Evolutionary conservation across 2,888 invertebrate species (phyloP).

Genomic region (Ephialtes manifestator): DNA sequence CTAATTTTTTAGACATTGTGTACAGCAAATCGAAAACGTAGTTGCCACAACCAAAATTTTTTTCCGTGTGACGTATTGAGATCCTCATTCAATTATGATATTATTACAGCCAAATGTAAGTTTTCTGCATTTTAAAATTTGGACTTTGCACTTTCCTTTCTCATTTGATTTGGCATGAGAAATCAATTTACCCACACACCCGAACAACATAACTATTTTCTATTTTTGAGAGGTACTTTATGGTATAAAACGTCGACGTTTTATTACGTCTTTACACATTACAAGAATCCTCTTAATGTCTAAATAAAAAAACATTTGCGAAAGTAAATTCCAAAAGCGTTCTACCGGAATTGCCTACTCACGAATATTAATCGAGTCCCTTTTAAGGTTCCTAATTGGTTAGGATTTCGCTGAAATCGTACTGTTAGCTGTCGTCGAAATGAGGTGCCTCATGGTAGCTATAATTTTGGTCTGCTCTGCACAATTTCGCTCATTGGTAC

Average conservation of each 20-base stretch:
- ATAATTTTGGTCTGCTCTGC: conserved; percentile 18
- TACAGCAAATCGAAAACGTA: too few relatives aligned
- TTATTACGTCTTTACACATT: too few relatives aligned
- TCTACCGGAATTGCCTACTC: conserved; percentile 43
- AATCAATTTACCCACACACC: too few relatives aligned
- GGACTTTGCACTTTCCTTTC: too few relatives aligned
- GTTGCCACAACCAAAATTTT: too few relatives aligned
- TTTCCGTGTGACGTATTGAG: background rate
- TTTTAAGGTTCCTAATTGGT: conserved; percentile 61
- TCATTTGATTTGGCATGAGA: too few relatives aligned
- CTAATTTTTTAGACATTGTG: too few relatives aligned
- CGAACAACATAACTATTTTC: background rate
- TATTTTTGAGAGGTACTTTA: background rate
- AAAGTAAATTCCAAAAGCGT: conserved; percentile 12
- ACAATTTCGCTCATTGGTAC: conserved; percentile 24
- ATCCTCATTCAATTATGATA: too few relatives aligned
- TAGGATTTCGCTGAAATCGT: conserved; percentile 50
- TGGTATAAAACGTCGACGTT: background rate
- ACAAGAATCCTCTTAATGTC: background rate
- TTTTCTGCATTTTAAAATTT: too few relatives aligned
- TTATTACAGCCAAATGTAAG: too few relatives aligned
- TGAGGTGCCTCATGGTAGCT: conserved; percentile 7
- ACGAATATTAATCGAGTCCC: conserved; percentile 46
- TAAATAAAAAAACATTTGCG: conserved; percentile 21
- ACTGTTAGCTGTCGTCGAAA: background rate